These are phyloP conservation scores for Scolopax bukidnonensis DNA, from an alignment of 2,797 vertebrate genomes.

Conservation along the genomic window DNA sequence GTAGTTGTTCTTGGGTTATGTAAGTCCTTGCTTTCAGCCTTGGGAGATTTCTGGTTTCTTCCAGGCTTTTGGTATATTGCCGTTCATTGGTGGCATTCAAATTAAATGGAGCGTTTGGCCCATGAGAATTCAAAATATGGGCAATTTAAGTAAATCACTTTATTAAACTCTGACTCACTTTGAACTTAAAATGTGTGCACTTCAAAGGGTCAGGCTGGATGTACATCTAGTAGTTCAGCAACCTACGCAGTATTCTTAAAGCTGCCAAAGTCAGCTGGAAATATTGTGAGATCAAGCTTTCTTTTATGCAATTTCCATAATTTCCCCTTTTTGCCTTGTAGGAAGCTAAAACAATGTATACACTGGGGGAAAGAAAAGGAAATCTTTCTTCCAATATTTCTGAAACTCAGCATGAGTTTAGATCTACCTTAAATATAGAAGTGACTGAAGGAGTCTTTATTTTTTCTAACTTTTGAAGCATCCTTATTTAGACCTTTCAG, in stretches of 20 bases:
- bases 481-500: background rate
- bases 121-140: constrained; percentile 31
- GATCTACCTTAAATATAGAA: background rate
- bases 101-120: background rate
- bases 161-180: constrained; percentile 39
- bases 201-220: constrained; percentile 30
- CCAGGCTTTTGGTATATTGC: background rate
- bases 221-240: constrained; percentile 12
- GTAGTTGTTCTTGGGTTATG: background rate
- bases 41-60: background rate
- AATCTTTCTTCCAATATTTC: background rate
- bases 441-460: background rate
- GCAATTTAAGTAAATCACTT: constrained; percentile 28
- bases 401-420: background rate
- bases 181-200: background rate
- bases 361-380: background rate
- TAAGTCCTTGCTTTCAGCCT: background rate
- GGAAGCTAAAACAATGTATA: background rate
- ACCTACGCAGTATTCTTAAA: background rate
- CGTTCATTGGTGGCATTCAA: background rate
- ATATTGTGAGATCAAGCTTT: background rate
- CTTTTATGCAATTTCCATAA: background rate
- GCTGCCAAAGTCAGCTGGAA: constrained; percentile 40
- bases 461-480: background rate
- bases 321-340: background rate